These are phyloP conservation scores for Parapsyche elsis DNA, from an alignment of 1,140 invertebrate genomes.

Conservation along the genomic window DNA sequence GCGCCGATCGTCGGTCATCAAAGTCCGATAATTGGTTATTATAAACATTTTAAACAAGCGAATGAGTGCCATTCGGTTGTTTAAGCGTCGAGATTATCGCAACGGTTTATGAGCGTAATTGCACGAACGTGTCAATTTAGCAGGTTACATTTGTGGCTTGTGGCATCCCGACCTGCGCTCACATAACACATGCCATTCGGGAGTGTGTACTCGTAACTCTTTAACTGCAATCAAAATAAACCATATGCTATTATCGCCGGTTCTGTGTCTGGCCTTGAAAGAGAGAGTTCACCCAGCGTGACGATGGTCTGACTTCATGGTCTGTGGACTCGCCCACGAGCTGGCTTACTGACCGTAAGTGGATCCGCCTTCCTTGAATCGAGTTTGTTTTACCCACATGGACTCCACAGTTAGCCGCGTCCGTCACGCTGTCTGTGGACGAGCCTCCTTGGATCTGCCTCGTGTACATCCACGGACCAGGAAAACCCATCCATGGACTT, in stretches of 20 bases:
- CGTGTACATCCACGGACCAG: neutral
- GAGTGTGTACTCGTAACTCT: neutral
- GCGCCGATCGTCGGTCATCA: no score
- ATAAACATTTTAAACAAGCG: no score
- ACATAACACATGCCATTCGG: neutral
- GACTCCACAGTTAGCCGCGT: neutral
- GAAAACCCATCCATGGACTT: no score
- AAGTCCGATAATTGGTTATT: no score
- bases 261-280: slow-evolving; percentile 38
- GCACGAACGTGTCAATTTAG: neutral
- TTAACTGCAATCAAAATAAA: neutral
- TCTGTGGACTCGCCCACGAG: slow-evolving; percentile 38
- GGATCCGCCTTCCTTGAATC: slow-evolving; percentile 34
- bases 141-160: neutral
- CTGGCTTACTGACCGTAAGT: slow-evolving; percentile 51
- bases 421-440: slow-evolving; percentile 17
- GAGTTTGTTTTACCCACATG: neutral
- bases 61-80: no score
- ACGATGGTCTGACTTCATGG: slow-evolving; percentile 41
- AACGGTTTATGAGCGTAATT: neutral
- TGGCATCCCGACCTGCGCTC: slow-evolving; percentile 18
- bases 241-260: slow-evolving; percentile 4
- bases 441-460: neutral
- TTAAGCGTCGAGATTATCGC: no score
- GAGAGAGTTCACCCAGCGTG: slow-evolving; percentile 43